Evolutionary conservation across 2,113 vertebrate species (phyloP), one percentile per base, ranked within the genome.

Genomic region (Tetrax tetrax): DNA sequence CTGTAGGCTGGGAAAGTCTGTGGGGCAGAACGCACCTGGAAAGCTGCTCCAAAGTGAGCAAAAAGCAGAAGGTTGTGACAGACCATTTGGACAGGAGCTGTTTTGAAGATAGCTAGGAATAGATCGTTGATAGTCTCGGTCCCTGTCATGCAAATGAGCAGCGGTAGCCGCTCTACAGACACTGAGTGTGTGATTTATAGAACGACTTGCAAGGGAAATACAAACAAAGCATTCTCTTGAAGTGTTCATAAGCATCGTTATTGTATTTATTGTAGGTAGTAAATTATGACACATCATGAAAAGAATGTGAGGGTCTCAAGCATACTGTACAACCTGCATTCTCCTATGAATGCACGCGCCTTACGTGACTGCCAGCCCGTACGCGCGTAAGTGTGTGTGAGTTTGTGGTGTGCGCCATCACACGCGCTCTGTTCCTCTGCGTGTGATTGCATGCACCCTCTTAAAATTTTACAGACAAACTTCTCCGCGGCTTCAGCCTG

Each of bases 381-480:
- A 29, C 1, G 0, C n/a, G 17, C 33, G 5, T 27, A 28, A 56
- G 6, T 8, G 3, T 25, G 7, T 22, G 45, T 31, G 38, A 78
- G 35, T 53, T 76, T 76, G 57, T 24, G 19, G 20, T 56, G 19
- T 50, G 37, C 57, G n/a, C 37, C 43, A 5, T 54, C 23, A 38
- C 8, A 51, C 14, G n/a, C 4, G 4, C 25, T 57, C 18, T 60
- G 9, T 54, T 85, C 18, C 37, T 41, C 5, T 0, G 0, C 60
- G 43, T 63, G 88, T 75, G 38, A 38, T 17, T 47, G 27, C 33
- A 43, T 20, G 21, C 5, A 54, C 5, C 14, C 27, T 78, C 91
- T 51, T 64, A 29, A 92, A 63, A 22, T 38, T 76, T 66, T 37
- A 24, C 21, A 23, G 48, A 23, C 23, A 45, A 24, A 64, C 48